Conservation (phyloP, 2,888 invertebrate genomes). For the Pristionchus maxplancki region DNA sequence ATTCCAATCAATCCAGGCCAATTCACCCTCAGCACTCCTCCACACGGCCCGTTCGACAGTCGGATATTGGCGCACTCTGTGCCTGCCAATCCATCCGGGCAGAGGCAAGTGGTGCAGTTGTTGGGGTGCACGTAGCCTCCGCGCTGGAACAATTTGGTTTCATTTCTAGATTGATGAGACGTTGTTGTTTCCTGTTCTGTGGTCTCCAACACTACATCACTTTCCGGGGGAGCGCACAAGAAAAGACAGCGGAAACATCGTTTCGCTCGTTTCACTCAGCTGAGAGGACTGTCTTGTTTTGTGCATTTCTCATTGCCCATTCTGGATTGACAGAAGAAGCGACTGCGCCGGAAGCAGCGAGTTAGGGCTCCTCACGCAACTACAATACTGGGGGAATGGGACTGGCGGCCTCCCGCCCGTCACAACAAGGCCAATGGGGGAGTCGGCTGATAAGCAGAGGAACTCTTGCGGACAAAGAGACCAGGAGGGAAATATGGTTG, state of each 20-base stretch:
- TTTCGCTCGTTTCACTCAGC: background rate
- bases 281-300: conserved; percentile 5
- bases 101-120: conserved; percentile 71
- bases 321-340: conserved; percentile 6
- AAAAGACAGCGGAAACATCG: background rate
- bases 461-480: background rate
- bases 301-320: background rate
- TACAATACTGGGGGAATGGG: conserved; percentile 8
- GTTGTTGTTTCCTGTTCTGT: too few species aligned
- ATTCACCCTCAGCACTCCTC: conserved; percentile 68
- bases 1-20: background rate
- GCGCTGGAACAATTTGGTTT: conserved; percentile 46
- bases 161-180: too few species aligned
- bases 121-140: conserved; percentile 76
- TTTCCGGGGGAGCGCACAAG: background rate
- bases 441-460: too few species aligned
- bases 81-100: conserved; percentile 74
- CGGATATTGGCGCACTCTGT: conserved; percentile 67
- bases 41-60: conserved; percentile 66
- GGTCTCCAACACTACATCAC: background rate
- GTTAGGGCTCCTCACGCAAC: conserved; percentile 21
- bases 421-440: background rate
- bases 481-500: background rate
- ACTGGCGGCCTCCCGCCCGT: background rate
- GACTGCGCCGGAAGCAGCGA: background rate